Evolutionary conservation across 2,113 vertebrate species (phyloP).

Genomic region (Podilymbus podiceps): DNA sequence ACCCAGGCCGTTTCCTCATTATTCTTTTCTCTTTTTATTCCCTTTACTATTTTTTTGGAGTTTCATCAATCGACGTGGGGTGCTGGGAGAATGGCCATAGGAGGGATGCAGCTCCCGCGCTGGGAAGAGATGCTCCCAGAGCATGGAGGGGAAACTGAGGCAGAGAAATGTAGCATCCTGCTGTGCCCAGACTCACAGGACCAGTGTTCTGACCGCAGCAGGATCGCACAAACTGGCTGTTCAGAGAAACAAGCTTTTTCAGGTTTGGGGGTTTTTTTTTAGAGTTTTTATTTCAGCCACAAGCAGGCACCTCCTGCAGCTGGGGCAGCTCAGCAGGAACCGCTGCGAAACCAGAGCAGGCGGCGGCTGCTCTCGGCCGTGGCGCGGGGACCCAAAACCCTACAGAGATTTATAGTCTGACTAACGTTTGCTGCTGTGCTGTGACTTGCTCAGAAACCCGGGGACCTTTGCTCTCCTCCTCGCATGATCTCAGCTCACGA

Average conservation of each 20-base stretch:
- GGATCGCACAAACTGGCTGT: neutral
- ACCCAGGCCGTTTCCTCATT: accelerated
- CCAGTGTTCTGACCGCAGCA: neutral
- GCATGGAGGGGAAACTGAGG: neutral
- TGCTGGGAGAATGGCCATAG: neutral
- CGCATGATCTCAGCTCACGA: accelerated
- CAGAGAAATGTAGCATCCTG: neutral
- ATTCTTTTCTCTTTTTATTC: neutral
- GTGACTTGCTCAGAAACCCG: accelerated
- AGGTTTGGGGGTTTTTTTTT: neutral
- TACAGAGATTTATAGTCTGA: neutral
- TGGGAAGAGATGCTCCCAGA: neutral
- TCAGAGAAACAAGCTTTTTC: neutral
- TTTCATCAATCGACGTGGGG: accelerated
- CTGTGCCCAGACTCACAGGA: neutral
- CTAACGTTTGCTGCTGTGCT: too few species aligned
- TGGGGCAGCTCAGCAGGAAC: accelerated
- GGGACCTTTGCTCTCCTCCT: neutral
- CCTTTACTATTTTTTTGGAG: neutral
- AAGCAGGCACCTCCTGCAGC: neutral
- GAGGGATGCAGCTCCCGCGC: neutral
- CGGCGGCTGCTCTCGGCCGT: accelerated
- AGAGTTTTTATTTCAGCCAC: neutral
- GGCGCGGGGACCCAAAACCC: accelerated
- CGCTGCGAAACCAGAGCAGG: neutral